phyloP scores from a whole-genome alignment of 2,113 vertebrate species.

The Oncorhynchus clarkii region DNA sequence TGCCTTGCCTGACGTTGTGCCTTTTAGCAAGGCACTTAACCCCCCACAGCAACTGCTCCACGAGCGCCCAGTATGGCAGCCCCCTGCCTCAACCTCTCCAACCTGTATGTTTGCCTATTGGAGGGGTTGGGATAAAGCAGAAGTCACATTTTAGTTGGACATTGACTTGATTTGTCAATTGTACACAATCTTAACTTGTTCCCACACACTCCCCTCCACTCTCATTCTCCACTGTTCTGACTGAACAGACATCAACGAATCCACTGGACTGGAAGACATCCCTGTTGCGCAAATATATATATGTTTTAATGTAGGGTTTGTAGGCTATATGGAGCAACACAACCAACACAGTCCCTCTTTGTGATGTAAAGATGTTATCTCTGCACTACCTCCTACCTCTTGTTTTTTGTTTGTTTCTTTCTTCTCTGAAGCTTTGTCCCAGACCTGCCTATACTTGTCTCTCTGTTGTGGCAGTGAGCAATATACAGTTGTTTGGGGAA shows the following conservation, averaged over 20 bases:
- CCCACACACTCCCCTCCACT: not conserved
- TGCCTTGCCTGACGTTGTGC: no score
- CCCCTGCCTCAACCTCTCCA: no score
- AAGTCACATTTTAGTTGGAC: no score
- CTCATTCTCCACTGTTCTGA: not conserved
- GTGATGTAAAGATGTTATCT: constrained; percentile 58
- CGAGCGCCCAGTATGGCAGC: no score
- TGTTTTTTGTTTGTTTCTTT: constrained; percentile 25
- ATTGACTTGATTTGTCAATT: no score
- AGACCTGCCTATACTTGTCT: constrained; percentile 67
- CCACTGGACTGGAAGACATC: constrained; percentile 12
- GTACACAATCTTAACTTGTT: no score
- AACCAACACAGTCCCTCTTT: constrained; percentile 51
- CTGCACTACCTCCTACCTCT: constrained; percentile 40
- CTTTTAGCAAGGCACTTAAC: no score
- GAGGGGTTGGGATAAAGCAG: no score
- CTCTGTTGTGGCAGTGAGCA: constrained; percentile 51
- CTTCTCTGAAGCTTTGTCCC: constrained; percentile 53
- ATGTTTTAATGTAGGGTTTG: constrained; percentile 50
- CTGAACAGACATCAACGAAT: not conserved
- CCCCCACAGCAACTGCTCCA: no score
- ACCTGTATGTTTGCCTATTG: no score
- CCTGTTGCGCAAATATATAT: constrained; percentile 22
- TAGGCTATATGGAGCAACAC: constrained; percentile 25
- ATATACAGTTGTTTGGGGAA: constrained; percentile 52